Base-by-base conservation (phyloP, 2,113 vertebrate species). In the Muscicapa adusta region DNA sequence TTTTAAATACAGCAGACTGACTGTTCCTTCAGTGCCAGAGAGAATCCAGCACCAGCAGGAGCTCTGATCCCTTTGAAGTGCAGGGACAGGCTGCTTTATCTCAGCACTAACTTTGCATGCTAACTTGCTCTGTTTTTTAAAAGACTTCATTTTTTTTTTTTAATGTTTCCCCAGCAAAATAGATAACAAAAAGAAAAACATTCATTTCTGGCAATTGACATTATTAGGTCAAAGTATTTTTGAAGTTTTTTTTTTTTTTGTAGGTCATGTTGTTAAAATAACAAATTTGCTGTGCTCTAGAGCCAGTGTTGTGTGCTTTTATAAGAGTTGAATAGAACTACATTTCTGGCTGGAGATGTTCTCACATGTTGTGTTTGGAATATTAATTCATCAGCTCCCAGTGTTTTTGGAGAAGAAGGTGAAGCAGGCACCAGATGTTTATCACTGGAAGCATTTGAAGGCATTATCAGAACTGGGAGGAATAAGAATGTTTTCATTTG, bases 191-290 rank as follows among this genome's bases (percentile, higher is more conserved):
- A 76, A 91, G 38, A 60, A 91, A 89, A 95, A 70, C 75, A 72
- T 91, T 92, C 43, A 45, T 95, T 95, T 93, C 81, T 97, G 75
- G 71, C 71, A 80, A 80, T 66, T 95, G 95, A 93, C 82, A 3
- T 91, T 95, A 95, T 95, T 88, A 85, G 95, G 96, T 90, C 94
- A 80, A 40, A 88, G 51, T 67, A 50, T 34, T 94, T 95, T 93
- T 91, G 78, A 91, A 85, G 18, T 3, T 11, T 50, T 86, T 75
- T 85, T 3, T 11, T 50, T 86, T 75, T 85, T 92, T n/a, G 58
- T 80, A 72, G 77, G 48, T 81, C 88, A 36, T 74, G 54, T 68
- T 91, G 74, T 77, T 93, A 56, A 89, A 96, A 88, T 82, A 89
- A 84, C 40, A 68, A 51, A 66, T 66, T 85, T 54, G n/a, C 73